phyloP scores from a whole-genome alignment of 2,113 vertebrate species.

The Thomomys bottae region DNA sequence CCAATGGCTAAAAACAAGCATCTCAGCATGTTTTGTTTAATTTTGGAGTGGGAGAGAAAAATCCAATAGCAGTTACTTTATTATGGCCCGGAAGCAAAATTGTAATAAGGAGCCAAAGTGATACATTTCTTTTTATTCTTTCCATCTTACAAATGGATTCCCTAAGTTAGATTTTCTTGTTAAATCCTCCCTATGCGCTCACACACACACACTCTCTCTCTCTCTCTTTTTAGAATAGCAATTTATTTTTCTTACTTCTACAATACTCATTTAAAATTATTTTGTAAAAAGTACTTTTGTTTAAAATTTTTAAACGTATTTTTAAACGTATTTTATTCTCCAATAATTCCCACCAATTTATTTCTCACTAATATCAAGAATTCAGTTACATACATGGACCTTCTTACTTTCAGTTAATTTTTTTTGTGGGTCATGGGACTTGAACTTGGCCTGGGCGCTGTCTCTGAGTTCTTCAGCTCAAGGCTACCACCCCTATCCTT shows the following conservation, averaged over 20 bases:
- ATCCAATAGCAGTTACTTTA: neutral
- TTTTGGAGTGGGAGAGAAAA: neutral
- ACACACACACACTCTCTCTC: neutral
- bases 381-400: neutral
- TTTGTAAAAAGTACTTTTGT: neutral
- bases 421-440: no score
- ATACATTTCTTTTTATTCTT: neutral
- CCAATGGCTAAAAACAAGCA: neutral
- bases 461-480: no score
- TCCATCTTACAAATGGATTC: neutral
- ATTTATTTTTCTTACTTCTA: neutral
- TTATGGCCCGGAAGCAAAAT: neutral
- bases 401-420: neutral
- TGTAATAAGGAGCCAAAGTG: neutral
- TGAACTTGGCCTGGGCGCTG: no score
- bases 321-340: neutral
- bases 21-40: neutral
- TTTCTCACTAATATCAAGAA: neutral
- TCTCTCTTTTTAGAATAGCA: neutral
- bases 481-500: no score
- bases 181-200: neutral
- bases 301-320: neutral
- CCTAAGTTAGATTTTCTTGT: conserved; percentile 6
- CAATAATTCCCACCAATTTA: neutral
- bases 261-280: neutral